These are phyloP conservation scores for Spisula subtruncata DNA, from an alignment of 2,888 invertebrate genomes.

Conservation along the genomic window DNA sequence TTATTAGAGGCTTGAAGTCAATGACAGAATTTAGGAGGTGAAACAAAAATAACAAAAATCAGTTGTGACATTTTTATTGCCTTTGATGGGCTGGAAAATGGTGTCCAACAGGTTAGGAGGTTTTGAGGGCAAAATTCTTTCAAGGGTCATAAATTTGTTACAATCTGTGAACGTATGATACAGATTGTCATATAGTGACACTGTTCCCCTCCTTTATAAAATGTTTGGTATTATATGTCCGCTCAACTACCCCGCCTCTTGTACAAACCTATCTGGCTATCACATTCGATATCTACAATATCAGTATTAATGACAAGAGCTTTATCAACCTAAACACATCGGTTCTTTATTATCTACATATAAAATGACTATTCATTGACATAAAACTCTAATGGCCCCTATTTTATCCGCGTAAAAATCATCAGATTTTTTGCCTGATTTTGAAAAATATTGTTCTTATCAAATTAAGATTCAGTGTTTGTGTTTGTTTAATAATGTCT, in stretches of 20 bases:
- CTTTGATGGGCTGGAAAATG: not conserved
- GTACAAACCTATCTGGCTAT: not conserved
- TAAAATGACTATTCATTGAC: not conserved
- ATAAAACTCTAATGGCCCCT: not conserved
- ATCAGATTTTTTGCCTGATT: constrained; percentile 6
- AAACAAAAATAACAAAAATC: constrained; percentile 9
- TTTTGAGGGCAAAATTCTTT: constrained; percentile 1
- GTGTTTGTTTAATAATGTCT: constrained; percentile 24
- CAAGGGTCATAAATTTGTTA: constrained; percentile 14
- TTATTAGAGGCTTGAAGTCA: not conserved
- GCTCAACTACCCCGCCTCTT: not conserved
- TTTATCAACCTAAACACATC: not conserved
- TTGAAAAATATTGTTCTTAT: not conserved
- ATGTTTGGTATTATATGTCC: constrained; percentile 4
- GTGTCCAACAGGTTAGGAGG: not conserved
- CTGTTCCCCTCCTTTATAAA: not conserved
- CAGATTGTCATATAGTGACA: constrained; percentile 8
- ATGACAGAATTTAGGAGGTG: not conserved
- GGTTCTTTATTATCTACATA: not conserved
- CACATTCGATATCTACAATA: not conserved
- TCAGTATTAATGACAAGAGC: not conserved
- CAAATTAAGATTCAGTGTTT: not conserved
- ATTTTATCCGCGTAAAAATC: constrained; percentile 23
- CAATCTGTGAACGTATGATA: not conserved
- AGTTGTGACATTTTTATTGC: constrained; percentile 9